Base-by-base conservation (phyloP, 2,113 vertebrate genomes). In the Sylvilagus bachmani region DNA sequence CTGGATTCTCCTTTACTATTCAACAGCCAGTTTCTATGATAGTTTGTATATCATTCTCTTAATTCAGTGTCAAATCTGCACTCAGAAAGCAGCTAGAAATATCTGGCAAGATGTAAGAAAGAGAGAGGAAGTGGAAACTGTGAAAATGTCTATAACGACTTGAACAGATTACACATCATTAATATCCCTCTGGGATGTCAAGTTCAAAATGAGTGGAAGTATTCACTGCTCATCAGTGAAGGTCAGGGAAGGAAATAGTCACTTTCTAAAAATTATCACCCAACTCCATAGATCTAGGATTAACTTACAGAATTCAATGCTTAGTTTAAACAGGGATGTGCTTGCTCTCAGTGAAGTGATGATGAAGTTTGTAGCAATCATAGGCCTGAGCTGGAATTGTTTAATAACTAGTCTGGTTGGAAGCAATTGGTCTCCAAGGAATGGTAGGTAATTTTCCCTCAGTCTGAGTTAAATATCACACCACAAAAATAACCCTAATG, bases 181-280 rank as follows among this genome's bases (percentile, higher is more conserved):
- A 96, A 71, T 62, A 64, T 62, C 89, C 9, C 27, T 71, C 84
- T 87, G 84, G 91, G 96, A 92, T 29, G 22, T 53, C 80, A 84
- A 98, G 97, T 97, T 97, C 95, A 98, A 9, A 8, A 66, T 93
- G 94, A 94, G 92, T 10, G 10, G 87, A 96, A 66, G 83, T 33
- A 44, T 83, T 96, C 89, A 96, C 90, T 93, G 93, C 96, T 98
- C 97, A 97, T 97, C 96, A 97, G 93, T 96, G 95, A 71, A 85
- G 97, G 90, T 93, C 91, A 81, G 91, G 51, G 67, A 95, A 67
- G 92, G 90, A 19, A 87, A 25, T 36, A 82, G 81, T 73, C 64
- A 95, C 81, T 91, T 81, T 82, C 53, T 87, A 55, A 97, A 38
- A 95, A 71, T 62, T 61, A 84, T 90, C 95, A 79, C 21, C 62